Percentiles rank a stretch among this genome's conserved stretches.
Conservation (phyloP, 1,140 invertebrate genomes). For the Liolophura sinensis region DNA sequence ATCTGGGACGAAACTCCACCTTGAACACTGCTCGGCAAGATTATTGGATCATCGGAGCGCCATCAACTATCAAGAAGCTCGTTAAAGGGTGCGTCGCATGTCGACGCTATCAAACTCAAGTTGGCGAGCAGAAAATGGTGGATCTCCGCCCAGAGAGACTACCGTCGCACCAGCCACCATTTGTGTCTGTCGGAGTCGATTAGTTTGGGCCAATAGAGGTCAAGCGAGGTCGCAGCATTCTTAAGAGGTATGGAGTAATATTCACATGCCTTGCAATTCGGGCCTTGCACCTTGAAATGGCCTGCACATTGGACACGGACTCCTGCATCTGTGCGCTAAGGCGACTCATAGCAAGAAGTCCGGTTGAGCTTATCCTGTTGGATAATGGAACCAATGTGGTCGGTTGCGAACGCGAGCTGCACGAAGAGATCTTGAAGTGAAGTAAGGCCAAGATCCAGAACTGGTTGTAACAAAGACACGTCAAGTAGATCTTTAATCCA, state of each 20-base stretch:
- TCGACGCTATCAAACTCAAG: no score
- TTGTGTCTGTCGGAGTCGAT: constrained; percentile 14
- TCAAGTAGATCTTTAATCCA: constrained; percentile 8
- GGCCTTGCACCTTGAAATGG: constrained; percentile 22
- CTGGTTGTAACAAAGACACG: constrained; percentile 1
- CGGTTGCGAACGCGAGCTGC: constrained; percentile 12
- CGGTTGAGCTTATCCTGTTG: constrained; percentile 7
- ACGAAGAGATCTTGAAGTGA: constrained; percentile 1
- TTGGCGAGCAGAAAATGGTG: constrained; percentile 3
- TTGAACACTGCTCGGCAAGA: no score
- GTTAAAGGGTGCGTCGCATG: no score
- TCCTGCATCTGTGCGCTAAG: constrained; percentile 25
- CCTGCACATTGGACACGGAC: constrained; percentile 18
- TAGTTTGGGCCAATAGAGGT: constrained; percentile 17
- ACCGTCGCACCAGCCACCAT: constrained; percentile 4
- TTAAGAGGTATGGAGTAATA: constrained; percentile 20
- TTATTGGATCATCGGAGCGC: no score
- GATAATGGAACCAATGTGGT: constrained; percentile 27
- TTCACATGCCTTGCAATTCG: constrained; percentile 18
- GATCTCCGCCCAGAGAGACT: constrained; percentile 9
- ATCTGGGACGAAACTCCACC: no score
- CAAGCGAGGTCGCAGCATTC: constrained; percentile 11
- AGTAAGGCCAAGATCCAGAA: neutral
- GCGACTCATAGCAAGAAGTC: constrained; percentile 15
- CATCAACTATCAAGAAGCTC: no score